phyloP scores from a whole-genome alignment of 2,888 invertebrate species.

The Toxonevra muliebris region DNA sequence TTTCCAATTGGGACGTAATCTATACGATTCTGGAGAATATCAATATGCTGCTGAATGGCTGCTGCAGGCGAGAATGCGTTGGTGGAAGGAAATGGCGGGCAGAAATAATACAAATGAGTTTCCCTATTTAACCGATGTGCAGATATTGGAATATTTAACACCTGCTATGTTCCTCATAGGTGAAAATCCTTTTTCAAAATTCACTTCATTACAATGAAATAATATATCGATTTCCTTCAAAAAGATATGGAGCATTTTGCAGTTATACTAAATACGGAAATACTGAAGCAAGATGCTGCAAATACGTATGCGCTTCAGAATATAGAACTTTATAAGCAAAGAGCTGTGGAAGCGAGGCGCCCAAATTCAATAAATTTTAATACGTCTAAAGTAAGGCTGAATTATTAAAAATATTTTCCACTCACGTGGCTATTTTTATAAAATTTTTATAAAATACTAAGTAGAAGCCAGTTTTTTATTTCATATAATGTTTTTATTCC shows the following conservation, averaged over 20 bases:
- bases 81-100: slow-evolving; percentile 7
- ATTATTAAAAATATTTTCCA: no score
- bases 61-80: slow-evolving; percentile 37
- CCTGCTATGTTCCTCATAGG: slow-evolving; percentile 30
- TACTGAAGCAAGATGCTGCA: slow-evolving; percentile 41
- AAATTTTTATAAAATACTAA: no score
- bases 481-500: neutral
- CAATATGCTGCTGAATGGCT: slow-evolving; percentile 50
- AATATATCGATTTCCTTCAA: no score
- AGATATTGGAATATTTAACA: slow-evolving; percentile 42
- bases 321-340: neutral
- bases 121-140: slow-evolving; percentile 33
- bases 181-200: neutral
- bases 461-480: no score
- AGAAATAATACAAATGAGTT: slow-evolving; percentile 20
- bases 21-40: slow-evolving; percentile 36
- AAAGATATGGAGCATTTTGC: slow-evolving; percentile 42
- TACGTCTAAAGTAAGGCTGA: no score
- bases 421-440: no score
- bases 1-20: slow-evolving; percentile 41
- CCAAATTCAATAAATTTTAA: no score
- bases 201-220: no score
- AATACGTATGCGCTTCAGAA: slow-evolving; percentile 39
- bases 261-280: slow-evolving; percentile 42
- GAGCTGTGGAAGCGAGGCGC: no score